Conservation (phyloP, 2,888 invertebrate genomes). For the Neria commutata region DNA sequence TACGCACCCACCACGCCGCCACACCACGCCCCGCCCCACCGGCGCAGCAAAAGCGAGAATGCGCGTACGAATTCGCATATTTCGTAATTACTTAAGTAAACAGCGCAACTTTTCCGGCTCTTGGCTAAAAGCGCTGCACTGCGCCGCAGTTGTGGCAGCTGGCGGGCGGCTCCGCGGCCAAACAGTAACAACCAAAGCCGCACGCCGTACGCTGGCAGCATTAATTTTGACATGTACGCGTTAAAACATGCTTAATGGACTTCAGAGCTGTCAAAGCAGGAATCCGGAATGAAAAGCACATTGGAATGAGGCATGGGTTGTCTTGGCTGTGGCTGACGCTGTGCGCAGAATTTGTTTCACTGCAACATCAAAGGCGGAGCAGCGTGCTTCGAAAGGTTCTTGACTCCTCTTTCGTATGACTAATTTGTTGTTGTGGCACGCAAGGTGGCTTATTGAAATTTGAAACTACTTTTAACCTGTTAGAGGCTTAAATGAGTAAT, state of each 20-base stretch:
- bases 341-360: not conserved
- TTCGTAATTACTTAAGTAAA: not conserved
- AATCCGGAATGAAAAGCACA: conserved; percentile 36
- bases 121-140: too few species aligned
- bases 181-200: not conserved
- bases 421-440: not conserved
- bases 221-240: conserved; percentile 10
- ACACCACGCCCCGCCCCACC: too few species aligned
- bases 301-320: too few species aligned
- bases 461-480: not conserved
- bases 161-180: not conserved
- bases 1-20: too few species aligned
- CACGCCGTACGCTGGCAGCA: not conserved
- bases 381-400: not conserved
- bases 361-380: not conserved
- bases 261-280: conserved; percentile 11
- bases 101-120: not conserved
- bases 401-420: not conserved
- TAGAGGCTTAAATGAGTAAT: too few species aligned
- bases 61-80: not conserved
- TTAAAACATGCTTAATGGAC: conserved; percentile 15
- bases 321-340: too few species aligned
- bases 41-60: too few species aligned
- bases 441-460: not conserved
- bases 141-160: too few species aligned